phyloP scores from a whole-genome alignment of 1,140 invertebrate genomes.

The Drosophila bipectinata region DNA sequence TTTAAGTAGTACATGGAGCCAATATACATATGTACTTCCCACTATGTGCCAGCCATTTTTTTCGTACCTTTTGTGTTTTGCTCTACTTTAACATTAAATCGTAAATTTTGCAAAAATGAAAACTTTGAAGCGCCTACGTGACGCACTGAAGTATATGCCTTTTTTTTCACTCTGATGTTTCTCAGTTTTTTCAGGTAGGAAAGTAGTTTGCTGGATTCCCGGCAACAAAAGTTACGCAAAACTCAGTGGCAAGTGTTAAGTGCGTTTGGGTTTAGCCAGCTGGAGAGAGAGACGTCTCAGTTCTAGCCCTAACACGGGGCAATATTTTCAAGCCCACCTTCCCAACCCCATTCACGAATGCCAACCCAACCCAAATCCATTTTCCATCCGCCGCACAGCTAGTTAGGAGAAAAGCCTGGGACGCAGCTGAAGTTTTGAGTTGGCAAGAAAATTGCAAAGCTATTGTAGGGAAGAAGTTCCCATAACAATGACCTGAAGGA shows the following conservation, averaged over 20 bases:
- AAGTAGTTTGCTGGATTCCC: slow-evolving; percentile 56
- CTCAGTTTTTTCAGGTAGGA: slow-evolving; percentile 44
- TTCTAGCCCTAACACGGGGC: slow-evolving; percentile 14
- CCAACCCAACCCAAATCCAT: slow-evolving; percentile 5
- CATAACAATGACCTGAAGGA: slow-evolving; percentile 65
- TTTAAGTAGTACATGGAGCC: slow-evolving; percentile 72
- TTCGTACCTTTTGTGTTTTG: slow-evolving; percentile 53
- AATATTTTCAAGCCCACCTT: background rate
- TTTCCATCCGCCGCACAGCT: slow-evolving; percentile 38
- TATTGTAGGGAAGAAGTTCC: slow-evolving; percentile 68
- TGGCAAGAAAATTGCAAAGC: slow-evolving; percentile 77
- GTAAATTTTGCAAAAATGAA: slow-evolving; percentile 81
- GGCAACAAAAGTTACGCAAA: slow-evolving; percentile 75
- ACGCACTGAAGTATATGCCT: slow-evolving; percentile 77
- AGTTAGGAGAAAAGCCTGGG: slow-evolving; percentile 68
- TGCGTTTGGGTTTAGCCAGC: slow-evolving; percentile 75
- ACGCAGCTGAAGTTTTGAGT: slow-evolving; percentile 73
- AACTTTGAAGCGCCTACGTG: slow-evolving; percentile 83
- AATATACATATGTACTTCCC: slow-evolving; percentile 22
- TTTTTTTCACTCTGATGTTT: background rate
- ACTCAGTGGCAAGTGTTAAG: slow-evolving; percentile 78
- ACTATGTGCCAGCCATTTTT: slow-evolving; percentile 15
- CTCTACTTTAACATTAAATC: slow-evolving; percentile 79
- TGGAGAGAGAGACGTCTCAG: slow-evolving; percentile 26
- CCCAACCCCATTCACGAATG: background rate